Conservation (phyloP, 2,113 vertebrate genomes). For the Syngnathus typhle region DNA sequence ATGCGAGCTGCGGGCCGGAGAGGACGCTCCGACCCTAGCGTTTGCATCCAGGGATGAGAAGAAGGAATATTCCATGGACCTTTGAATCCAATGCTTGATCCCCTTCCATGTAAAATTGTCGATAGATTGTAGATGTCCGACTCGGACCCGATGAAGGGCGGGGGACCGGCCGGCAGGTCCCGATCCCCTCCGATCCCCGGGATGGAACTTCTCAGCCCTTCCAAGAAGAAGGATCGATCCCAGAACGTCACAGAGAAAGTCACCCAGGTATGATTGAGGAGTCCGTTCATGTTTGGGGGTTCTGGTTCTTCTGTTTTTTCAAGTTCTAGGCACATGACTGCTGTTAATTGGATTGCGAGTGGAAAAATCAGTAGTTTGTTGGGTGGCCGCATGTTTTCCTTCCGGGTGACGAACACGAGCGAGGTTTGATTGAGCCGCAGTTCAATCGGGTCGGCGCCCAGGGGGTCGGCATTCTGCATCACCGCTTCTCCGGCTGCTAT, state of each 20-base stretch:
- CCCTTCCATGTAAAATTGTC: conserved; percentile 1
- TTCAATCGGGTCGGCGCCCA: conserved; percentile 43
- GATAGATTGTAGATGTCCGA: conserved; percentile 42
- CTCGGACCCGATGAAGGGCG: conserved; percentile 49
- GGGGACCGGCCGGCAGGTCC: conserved; percentile 28
- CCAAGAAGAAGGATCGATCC: conserved; percentile 61
- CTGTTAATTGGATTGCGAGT: conserved; percentile 30
- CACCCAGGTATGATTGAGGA: conserved; percentile 55
- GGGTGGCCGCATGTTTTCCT: conserved; percentile 31
- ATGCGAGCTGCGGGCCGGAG: conserved; percentile 45
- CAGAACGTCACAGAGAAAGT: conserved; percentile 68
- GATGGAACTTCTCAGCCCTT: conserved; percentile 59
- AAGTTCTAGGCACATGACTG: neutral
- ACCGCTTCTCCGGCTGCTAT: conserved; percentile 17
- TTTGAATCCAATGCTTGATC: neutral
- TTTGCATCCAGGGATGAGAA: neutral
- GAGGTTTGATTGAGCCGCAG: conserved; percentile 16
- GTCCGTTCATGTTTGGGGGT: neutral
- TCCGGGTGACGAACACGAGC: conserved; percentile 14
- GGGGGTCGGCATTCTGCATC: conserved; percentile 42
- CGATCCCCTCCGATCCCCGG: conserved; percentile 26
- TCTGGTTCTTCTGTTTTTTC: neutral
- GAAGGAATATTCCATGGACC: conserved; percentile 21
- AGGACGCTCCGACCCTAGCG: conserved; percentile 27
- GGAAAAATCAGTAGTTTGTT: conserved; percentile 64